phyloP scores from a whole-genome alignment of 2,797 vertebrate genomes.

The Sebastes aleutianus region DNA sequence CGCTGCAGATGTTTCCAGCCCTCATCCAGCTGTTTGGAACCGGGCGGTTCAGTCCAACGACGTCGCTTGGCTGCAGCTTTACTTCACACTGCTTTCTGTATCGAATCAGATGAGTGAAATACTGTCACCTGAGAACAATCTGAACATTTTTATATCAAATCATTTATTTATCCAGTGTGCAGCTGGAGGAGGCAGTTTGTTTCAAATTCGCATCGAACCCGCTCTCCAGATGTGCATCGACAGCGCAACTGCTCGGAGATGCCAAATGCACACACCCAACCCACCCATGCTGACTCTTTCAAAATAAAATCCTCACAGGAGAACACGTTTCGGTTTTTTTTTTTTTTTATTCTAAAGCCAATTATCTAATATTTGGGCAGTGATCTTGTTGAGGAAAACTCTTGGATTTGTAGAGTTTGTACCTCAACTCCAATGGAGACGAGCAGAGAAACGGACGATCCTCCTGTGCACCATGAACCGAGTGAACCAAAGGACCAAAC shows the following conservation, averaged over 20 bases:
- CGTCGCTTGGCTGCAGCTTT: not conserved
- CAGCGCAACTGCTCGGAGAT: conserved; percentile 29
- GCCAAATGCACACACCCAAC: conserved; percentile 39
- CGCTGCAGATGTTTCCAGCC: conserved; percentile 68
- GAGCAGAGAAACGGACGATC: not conserved
- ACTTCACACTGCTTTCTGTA: not conserved
- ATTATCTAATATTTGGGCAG: fast-evolving
- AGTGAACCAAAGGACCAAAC: not conserved
- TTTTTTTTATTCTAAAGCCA: not conserved
- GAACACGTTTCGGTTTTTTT: fast-evolving
- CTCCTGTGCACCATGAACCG: not conserved
- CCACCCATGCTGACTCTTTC: conserved; percentile 13
- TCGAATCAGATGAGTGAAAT: not conserved
- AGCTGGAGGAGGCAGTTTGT: not conserved
- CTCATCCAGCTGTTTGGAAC: conserved; percentile 53
- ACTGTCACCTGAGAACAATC: not conserved
- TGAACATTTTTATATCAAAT: not conserved
- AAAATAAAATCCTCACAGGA: conserved; percentile 34
- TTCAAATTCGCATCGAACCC: conserved; percentile 35
- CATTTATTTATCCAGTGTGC: not conserved
- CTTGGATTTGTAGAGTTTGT: not conserved
- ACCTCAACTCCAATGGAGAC: not conserved
- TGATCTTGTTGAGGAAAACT: not conserved
- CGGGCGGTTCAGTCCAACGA: not conserved
- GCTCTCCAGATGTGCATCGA: conserved; percentile 63